These are phyloP conservation scores for Melanotaenia nigrans DNA, from an alignment of 2,797 vertebrate species.

Conservation along the genomic window DNA sequence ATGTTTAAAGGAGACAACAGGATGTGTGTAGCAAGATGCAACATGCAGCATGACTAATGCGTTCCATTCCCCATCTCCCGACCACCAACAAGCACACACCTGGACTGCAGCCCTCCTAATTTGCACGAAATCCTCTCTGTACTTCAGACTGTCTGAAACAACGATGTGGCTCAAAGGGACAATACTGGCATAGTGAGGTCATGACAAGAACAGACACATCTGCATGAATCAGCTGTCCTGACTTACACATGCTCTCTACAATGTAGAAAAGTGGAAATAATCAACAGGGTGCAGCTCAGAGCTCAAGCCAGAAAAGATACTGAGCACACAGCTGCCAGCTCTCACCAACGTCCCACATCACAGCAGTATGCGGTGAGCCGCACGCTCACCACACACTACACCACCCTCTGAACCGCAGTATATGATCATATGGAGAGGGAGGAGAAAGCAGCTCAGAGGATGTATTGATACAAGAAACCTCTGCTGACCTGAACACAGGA, in stretches of 20 bases:
- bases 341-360: conserved; percentile 75
- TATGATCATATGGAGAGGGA: conserved; percentile 50
- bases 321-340: conserved; percentile 56
- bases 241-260: conserved; percentile 47
- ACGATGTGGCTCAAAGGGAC: conserved; percentile 35
- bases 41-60: conserved; percentile 69
- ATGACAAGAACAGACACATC: conserved; percentile 41
- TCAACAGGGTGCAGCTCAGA: conserved; percentile 28
- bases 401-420: conserved; percentile 68
- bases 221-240: conserved; percentile 54
- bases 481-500: conserved; percentile 46
- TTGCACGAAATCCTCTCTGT: conserved; percentile 48
- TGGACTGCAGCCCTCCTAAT: conserved; percentile 41
- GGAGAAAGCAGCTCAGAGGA: conserved; percentile 29
- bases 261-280: conserved; percentile 45
- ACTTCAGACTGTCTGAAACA: conserved; percentile 45
- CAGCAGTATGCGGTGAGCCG: conserved; percentile 58
- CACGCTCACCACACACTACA: conserved; percentile 63
- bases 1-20: conserved; percentile 46
- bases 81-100: conserved; percentile 55
- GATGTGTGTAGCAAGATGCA: conserved; percentile 52
- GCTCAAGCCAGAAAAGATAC: conserved; percentile 38
- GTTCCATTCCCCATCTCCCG: conserved; percentile 41
- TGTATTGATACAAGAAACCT: conserved; percentile 42
- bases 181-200: conserved; percentile 47